phyloP scores from a whole-genome alignment of 92 coral and sea anemone genomes.

The Phenganax stokvisi region DNA sequence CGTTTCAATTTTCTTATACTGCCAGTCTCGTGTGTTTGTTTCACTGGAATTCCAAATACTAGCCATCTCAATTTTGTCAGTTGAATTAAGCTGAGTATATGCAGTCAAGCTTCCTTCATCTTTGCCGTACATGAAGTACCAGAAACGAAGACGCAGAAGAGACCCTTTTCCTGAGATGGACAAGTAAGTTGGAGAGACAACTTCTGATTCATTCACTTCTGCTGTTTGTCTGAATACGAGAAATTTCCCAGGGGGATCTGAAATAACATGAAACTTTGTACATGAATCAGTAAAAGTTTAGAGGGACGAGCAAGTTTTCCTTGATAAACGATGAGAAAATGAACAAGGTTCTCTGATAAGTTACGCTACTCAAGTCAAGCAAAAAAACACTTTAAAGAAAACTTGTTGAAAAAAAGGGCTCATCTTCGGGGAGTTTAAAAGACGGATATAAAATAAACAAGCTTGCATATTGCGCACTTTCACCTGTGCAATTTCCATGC shows the following conservation, averaged over 20 bases:
- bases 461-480: neutral
- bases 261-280: neutral
- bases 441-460: neutral
- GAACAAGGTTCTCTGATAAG: no score
- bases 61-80: neutral
- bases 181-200: neutral
- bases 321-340: no score
- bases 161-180: neutral
- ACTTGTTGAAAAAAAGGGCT: no score
- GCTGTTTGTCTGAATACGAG: neutral
- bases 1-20: neutral
- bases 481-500: conserved; percentile 10
- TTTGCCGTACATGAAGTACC: conserved; percentile 25
- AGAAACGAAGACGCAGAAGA: conserved; percentile 16
- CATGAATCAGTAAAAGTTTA: no score
- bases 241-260: conserved; percentile 16
- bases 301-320: no score
- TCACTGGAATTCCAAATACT: neutral
- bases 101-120: neutral
- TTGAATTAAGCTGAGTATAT: neutral
- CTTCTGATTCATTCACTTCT: neutral
- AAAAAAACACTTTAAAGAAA: no score
- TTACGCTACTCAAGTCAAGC: no score
- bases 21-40: neutral
- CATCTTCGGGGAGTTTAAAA: no score